Evolutionary conservation across 23 tunicate genomes (phyloP), one percentile per base, ranked within the genome.

Genomic region (Halocynthia roretzi): DNA sequence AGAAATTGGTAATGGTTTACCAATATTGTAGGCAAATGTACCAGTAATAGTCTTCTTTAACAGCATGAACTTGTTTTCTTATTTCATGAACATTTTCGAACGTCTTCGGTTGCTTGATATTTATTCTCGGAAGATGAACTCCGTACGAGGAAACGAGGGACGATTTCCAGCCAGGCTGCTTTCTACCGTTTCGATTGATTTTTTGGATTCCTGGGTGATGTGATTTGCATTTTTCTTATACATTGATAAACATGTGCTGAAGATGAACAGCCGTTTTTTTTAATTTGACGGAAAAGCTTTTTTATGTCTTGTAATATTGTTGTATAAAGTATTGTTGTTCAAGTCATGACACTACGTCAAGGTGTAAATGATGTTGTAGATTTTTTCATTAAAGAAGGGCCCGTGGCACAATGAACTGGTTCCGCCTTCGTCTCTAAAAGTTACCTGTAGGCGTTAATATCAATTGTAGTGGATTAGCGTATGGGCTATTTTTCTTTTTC

Each of bases 81-180:
- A 84, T 84, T 48, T 84, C 83, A 22, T 84, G 83, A 61, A 84
- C 73, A 60, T 76, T 55, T 56, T 84, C 83, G 54, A 78, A 84
- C 40, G 83, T 78, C 55, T 84, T 84, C 61, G 82, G 53, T 71
- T 84, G 83, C 7, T 64, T 53, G 56, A 84, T 58, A 18, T 84
- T 62, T 6, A 84, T 84, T 6, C 77, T 62, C 14, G 89, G 89
- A n/a, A 84, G 83, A 10, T 73, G 51, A 14, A 84, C 89, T 21
- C 89, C 80, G 62, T 84, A 84, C 19, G 78, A 67, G 8, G 73
- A 53, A 53, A 84, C 54, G 40, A 62, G 82, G 51, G 61, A 48
- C 6, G 83, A 31, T 14, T 40, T 74, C 89, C 89, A 84, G n/a
- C 89, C 89, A 15, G 89, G 89, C 52, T 84, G 89, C 72, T 71